Evolutionary conservation across 2,113 vertebrate genomes (phyloP).

Genomic region (Turnix velox): DNA sequence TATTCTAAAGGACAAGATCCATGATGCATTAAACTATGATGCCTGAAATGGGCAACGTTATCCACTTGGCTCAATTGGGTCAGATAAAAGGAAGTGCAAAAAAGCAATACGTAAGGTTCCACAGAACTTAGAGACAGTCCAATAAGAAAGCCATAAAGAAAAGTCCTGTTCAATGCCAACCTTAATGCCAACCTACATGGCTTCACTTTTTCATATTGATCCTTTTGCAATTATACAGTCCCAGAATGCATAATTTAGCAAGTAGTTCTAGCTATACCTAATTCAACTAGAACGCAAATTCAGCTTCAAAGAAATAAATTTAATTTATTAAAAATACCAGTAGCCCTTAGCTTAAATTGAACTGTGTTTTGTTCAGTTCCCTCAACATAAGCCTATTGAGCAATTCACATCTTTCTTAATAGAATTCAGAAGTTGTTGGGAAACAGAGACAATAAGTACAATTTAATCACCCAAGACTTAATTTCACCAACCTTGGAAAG

Average conservation of each 20-base stretch:
- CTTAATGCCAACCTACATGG: not conserved
- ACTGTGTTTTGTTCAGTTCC: not conserved
- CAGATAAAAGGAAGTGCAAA: not conserved
- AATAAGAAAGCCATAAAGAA: not conserved
- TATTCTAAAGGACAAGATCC: not conserved
- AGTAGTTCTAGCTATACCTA: not conserved
- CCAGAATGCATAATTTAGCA: not conserved
- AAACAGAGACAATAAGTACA: not conserved
- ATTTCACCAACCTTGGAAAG: not conserved
- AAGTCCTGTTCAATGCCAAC: not conserved
- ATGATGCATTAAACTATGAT: not conserved
- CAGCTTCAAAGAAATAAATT: not conserved
- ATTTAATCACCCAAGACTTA: not conserved
- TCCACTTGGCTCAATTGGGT: not conserved
- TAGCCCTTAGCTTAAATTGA: not conserved
- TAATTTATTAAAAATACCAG: not conserved
- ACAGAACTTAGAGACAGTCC: not conserved
- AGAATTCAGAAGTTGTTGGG: not conserved
- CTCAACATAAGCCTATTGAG: not conserved
- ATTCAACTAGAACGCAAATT: not conserved
- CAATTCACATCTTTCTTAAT: not conserved
- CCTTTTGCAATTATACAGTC: not conserved
- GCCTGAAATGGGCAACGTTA: not conserved
- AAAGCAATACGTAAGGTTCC: not conserved
- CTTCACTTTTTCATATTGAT: not conserved